Evolutionary conservation across 2,113 vertebrate genomes (phyloP).

Genomic region (Heloderma charlesbogerti): DNA sequence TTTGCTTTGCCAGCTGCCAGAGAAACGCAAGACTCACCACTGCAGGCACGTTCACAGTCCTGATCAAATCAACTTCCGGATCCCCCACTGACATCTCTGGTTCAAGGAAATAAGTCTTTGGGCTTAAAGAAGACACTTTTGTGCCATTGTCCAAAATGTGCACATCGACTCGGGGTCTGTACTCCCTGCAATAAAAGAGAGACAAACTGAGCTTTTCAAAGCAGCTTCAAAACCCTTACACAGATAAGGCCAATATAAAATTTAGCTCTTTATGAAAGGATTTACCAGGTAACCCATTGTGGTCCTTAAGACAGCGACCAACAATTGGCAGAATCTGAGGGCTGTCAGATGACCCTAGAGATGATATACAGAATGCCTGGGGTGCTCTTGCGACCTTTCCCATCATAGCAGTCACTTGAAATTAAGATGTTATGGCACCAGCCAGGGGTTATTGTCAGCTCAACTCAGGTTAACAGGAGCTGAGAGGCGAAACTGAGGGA

Average conservation of each 20-base stretch:
- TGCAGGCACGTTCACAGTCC: conserved; percentile 92
- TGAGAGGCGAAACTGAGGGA: not conserved
- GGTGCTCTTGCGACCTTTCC: not conserved
- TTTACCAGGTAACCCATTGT: not conserved
- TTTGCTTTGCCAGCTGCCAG: not conserved
- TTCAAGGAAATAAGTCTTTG: conserved; percentile 91
- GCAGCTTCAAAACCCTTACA: not conserved
- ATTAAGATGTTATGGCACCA: not conserved
- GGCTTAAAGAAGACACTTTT: conserved; percentile 88
- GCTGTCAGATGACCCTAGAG: not conserved
- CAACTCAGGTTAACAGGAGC: not conserved
- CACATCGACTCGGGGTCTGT: conserved; percentile 86
- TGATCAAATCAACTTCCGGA: conserved; percentile 86
- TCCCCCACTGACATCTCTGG: conserved; percentile 87
- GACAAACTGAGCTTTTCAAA: conserved; percentile 2
- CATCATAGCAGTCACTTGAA: not conserved
- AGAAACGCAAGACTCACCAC: conserved; percentile 82
- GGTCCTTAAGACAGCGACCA: not conserved
- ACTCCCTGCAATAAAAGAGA: conserved; percentile 82
- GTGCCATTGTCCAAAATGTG: conserved; percentile 89
- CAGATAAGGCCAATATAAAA: not conserved
- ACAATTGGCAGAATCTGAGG: not conserved
- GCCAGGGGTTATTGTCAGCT: not conserved
- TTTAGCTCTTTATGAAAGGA: not conserved
- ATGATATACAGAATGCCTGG: too few relatives aligned